Evolutionary conservation across 2,888 invertebrate genomes (phyloP), one percentile per base, ranked within the genome.

Genomic region (Eulithis prunata): DNA sequence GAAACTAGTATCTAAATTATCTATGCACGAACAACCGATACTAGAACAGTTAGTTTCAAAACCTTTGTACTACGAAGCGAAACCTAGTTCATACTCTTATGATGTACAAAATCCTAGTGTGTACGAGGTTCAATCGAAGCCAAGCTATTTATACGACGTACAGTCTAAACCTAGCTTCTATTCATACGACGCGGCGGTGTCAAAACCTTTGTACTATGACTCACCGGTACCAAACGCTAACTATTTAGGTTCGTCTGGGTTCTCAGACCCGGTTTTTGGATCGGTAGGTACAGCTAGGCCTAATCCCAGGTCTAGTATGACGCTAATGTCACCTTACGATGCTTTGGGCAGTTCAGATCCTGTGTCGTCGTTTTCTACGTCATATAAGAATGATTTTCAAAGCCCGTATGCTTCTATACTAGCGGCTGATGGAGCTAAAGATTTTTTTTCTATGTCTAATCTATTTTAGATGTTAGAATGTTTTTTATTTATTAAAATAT

Each of bases 291-390:
- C 72, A 0, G 61, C 38, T 12, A 67, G 65, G 13, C 68, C 69
- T 1, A 73, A 71, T 13, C 70, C 78, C 3, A 79, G 83, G n/a
- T 73, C 72, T 10, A 79, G 76, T 28, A 70, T 81, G 62, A 66
- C 74, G 12, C 57, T 87, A 0, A 84, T 84, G 81, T 87, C 87
- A 0, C 87, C 87, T 0, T 87, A 87, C 43, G 87, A 87, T 66
- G 84, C 83, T 0, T 70, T 87, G 12, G 74, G 73, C 0, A 73
- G 12, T 41, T 77, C 80, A 0, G 83, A 84, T 28, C 65, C 78
- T 0, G 28, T 77, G 2, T 62, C 71, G 11, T 55, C 69, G 0
- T 68, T 65, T 41, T 57, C 71, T 13, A 67, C 77, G 32, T 54
- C 78, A 38, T 75, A 79, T 65, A 86, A 86, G 51, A 81, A 75